Evolutionary conservation across 1,140 invertebrate genomes (phyloP), one percentile per base, ranked within the genome.

Genomic region (Amyelois transitella): DNA sequence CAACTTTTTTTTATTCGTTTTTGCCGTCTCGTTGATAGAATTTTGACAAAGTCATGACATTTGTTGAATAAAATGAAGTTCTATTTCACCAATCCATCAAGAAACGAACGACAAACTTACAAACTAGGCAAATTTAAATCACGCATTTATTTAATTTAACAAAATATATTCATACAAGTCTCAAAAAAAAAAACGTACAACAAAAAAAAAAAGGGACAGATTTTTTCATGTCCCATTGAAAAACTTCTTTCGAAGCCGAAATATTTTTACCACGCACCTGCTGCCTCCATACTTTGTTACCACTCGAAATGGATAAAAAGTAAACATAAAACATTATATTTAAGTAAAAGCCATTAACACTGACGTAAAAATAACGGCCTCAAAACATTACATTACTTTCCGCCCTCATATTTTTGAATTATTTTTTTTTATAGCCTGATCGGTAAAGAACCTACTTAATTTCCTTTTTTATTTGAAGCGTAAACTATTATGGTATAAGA

Each of bases 321-420:
- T n/a, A 24, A 55, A 59, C 25, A 43, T 78, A 66, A 80, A 69
- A 69, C 57, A 51, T 57, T 51, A 59, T 58, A 53, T 68, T 72
- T 71, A 75, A 75, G 76, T 76, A 73, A 72, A 69, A 75, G 60
- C 68, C 68, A 78, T 82, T 78, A 78, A 72, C 68, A 64, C 57
- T 63, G 64, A 73, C 69, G 67, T 81, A 67, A 75, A 71, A 72
- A 66, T 58, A 52, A 68, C 66, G 63, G 64, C 58, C 57, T 72
- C 69, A 72, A 72, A 77, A 66, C 45, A 38, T 38, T 14, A 1
- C 8, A 38, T 32, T 24, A 50, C 18, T 28, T 51, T 57, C 59
- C 19, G 45, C 45, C 45, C 45, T 10, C n/a, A 48, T 38, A 12
- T 2, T 38, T 38, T 14, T 38, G 32, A 38, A 38, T 38, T 12